phyloP scores from a whole-genome alignment of 1,140 invertebrate genomes.

The Cydia fagiglandana region DNA sequence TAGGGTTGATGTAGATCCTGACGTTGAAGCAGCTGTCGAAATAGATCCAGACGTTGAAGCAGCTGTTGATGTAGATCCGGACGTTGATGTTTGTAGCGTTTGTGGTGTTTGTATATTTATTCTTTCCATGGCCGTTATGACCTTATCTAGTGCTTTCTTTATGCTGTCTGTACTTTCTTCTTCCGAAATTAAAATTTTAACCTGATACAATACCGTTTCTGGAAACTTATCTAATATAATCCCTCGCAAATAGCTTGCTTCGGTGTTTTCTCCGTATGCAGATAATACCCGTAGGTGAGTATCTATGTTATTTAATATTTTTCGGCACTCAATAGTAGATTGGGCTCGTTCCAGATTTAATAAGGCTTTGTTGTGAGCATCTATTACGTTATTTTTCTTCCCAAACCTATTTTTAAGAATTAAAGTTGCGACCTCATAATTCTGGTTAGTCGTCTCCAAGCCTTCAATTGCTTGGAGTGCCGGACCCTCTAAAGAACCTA shows the following conservation, averaged over 20 bases:
- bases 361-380: too few relatives aligned
- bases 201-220: conserved; percentile 7
- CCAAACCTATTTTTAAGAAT: too few relatives aligned
- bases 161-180: not conserved
- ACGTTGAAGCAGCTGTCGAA: not conserved
- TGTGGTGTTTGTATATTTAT: not conserved
- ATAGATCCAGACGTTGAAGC: too few relatives aligned
- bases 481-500: too few relatives aligned
- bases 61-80: not conserved
- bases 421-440: too few relatives aligned
- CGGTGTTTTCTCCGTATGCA: not conserved
- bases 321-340: not conserved
- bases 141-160: not conserved
- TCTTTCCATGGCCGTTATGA: not conserved
- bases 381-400: too few relatives aligned
- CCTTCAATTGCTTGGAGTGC: too few relatives aligned
- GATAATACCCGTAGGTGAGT: not conserved
- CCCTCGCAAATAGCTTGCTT: not conserved
- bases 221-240: conserved; percentile 16
- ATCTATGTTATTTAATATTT: not conserved
- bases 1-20: not conserved
- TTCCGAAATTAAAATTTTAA: not conserved
- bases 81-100: not conserved
- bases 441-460: too few relatives aligned
- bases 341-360: not conserved